Conservation (phyloP, 1,140 invertebrate genomes). For the Monochamus saltuarius region DNA sequence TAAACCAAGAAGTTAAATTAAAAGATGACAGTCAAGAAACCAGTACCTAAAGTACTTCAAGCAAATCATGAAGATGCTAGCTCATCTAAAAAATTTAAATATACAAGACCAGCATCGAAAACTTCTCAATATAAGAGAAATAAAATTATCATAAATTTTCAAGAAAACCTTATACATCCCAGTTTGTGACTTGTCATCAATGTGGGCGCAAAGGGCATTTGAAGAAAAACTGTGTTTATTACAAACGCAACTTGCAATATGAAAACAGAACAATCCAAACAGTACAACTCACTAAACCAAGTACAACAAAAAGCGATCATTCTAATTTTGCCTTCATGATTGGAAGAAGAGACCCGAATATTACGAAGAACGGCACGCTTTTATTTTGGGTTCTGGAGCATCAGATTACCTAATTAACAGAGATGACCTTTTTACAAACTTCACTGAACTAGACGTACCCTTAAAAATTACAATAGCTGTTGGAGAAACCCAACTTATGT, state of each 20-base stretch:
- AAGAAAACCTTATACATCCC: constrained; percentile 1
- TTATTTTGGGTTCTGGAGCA: constrained; percentile 24
- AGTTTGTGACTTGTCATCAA: constrained; percentile 16
- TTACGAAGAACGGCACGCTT: neutral
- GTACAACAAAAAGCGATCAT: neutral
- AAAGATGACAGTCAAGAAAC: constrained; percentile 10
- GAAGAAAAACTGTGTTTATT: constrained; percentile 15
- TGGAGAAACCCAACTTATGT: no score
- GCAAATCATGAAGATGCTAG: neutral
- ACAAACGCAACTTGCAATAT: constrained; percentile 4
- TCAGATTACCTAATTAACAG: constrained; percentile 22
- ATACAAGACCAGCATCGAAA: neutral
- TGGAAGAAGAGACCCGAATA: neutral
- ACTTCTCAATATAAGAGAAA: no score
- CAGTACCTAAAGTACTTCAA: neutral
- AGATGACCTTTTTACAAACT: constrained; percentile 10
- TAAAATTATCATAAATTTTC: neutral
- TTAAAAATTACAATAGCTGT: constrained; percentile 17
- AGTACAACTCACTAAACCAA: neutral
- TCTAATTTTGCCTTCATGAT: constrained; percentile 10
- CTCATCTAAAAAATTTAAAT: neutral
- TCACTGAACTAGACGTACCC: constrained; percentile 8
- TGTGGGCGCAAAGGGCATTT: constrained; percentile 19
- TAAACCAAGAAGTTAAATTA: neutral
- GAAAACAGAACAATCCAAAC: constrained; percentile 10